phyloP scores from a whole-genome alignment of 2,797 vertebrate species.

The Novumbra hubbsi region DNA sequence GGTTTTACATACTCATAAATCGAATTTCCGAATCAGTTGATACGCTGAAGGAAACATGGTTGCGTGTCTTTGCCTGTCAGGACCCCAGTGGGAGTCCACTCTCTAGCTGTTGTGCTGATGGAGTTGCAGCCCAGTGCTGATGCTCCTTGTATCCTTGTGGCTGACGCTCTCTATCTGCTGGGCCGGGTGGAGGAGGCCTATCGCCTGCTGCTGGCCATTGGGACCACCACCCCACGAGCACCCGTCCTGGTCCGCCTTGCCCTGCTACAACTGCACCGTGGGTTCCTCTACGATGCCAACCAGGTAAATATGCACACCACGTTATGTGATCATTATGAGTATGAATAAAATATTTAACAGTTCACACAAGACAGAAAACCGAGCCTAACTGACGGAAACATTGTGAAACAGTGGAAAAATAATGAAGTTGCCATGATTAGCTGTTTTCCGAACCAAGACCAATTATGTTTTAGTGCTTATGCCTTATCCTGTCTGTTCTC shows the following conservation, averaged over 20 bases:
- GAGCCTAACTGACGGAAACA: not conserved
- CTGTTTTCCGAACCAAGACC: not conserved
- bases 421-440: not conserved
- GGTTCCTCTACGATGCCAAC: constrained; percentile 85
- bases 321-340: not conserved
- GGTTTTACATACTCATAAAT: not conserved
- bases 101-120: constrained; percentile 80
- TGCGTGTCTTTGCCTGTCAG: constrained; percentile 55
- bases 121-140: constrained; percentile 81
- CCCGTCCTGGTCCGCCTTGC: constrained; percentile 83
- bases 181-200: constrained; percentile 84
- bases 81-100: constrained; percentile 80
- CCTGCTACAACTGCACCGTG: constrained; percentile 86
- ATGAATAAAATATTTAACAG: not conserved
- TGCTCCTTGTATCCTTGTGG: constrained; percentile 77
- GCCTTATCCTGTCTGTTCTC: not conserved
- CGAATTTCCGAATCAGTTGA: not conserved
- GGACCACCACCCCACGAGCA: constrained; percentile 72
- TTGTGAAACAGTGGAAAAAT: too few species aligned
- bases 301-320: constrained; percentile 71
- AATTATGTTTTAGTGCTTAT: not conserved
- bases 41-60: not conserved
- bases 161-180: constrained; percentile 89
- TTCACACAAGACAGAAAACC: not conserved
- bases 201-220: constrained; percentile 76